phyloP scores from a whole-genome alignment of 2,888 invertebrate species.

The Lasioglossum leucozonium region DNA sequence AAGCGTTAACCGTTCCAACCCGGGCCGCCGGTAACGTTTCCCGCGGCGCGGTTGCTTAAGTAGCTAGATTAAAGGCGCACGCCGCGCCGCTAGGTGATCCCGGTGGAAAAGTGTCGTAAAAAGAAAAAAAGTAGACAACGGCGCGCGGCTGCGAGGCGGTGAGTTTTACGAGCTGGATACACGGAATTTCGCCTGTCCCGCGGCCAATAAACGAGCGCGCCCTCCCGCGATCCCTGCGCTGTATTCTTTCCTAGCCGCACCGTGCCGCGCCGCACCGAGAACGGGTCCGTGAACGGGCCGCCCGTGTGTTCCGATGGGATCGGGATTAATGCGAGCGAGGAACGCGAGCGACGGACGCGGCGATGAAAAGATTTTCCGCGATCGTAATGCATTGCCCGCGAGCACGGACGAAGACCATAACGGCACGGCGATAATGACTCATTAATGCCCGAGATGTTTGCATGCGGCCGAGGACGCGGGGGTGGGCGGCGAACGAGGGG shows the following conservation, averaged over 20 bases:
- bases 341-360: slow-evolving; percentile 48
- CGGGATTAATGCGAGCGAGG: slow-evolving; percentile 57
- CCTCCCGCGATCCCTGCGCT: not conserved
- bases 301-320: slow-evolving; percentile 20
- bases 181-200: slow-evolving; percentile 40
- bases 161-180: slow-evolving; percentile 33
- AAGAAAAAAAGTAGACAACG: not conserved
- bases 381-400: slow-evolving; percentile 64
- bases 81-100: not conserved
- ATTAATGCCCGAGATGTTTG: slow-evolving; percentile 74
- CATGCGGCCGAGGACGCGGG: slow-evolving; percentile 35
- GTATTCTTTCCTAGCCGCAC: slow-evolving; percentile 6
- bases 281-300: not conserved
- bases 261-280: too few relatives aligned
- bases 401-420: slow-evolving; percentile 72
- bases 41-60: slow-evolving; percentile 11
- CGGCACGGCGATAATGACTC: slow-evolving; percentile 74
- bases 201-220: slow-evolving; percentile 7
- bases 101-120: slow-evolving; percentile 29
- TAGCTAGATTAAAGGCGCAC: slow-evolving; percentile 33
- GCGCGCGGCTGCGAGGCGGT: not conserved
- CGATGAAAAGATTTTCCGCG: slow-evolving; percentile 73
- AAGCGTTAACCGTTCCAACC: slow-evolving; percentile 33
- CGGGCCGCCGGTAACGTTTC: slow-evolving; percentile 30
- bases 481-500: not conserved